These are phyloP conservation scores for Amniataba percoides DNA, from an alignment of 2,797 vertebrate species.

Conservation along the genomic window DNA sequence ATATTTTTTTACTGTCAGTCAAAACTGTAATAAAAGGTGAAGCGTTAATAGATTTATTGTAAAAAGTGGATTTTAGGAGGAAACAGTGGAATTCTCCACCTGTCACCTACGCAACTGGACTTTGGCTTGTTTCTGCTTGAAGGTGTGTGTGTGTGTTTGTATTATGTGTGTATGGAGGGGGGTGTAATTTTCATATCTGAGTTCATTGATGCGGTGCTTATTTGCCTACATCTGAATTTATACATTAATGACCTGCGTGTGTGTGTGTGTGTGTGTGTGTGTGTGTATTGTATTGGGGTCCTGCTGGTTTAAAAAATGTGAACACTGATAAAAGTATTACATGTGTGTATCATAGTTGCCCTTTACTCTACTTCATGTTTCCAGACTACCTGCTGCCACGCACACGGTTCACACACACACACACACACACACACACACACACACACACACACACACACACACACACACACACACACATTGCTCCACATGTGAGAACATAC, in stretches of 20 bases:
- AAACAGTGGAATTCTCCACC: not conserved
- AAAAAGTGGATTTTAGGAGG: not conserved
- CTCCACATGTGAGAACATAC: not conserved
- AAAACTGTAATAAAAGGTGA: not conserved
- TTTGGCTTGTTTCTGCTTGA: not conserved
- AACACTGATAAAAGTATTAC: not conserved
- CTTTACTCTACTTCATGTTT: constrained; percentile 8
- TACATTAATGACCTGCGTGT: not conserved
- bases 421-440: not conserved
- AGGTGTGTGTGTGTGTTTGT: not conserved
- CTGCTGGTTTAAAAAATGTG: not conserved
- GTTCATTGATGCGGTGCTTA: not conserved
- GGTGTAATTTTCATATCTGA: not conserved
- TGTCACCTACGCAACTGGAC: not conserved
- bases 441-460: not conserved
- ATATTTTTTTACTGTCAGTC: not conserved
- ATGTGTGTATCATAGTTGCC: not conserved
- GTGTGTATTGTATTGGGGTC: not conserved
- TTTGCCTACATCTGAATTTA: not conserved
- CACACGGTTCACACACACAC: not conserved
- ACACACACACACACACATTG: constrained; percentile 2
- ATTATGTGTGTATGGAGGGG: not conserved
- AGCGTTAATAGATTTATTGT: not conserved
- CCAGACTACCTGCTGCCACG: constrained; percentile 3
- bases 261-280: not conserved